These are phyloP conservation scores for Malthinus seriepunctatus DNA, from an alignment of 2,888 invertebrate genomes.

Conservation along the genomic window DNA sequence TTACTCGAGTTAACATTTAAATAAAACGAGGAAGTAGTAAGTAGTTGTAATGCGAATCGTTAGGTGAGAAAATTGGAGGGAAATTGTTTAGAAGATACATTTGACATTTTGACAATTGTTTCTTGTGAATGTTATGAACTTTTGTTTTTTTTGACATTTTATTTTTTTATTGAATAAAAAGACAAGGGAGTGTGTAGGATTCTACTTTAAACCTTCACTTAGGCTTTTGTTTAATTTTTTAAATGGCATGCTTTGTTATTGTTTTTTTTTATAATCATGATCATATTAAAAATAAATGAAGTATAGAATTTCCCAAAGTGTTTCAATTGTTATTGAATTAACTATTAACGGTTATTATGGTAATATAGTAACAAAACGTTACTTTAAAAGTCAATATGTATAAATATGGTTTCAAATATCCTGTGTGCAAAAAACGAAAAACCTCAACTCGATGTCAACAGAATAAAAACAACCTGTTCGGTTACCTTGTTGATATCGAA, in stretches of 20 bases:
- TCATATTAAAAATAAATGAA: neutral
- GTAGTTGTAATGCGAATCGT: too few relatives aligned
- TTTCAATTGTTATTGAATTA: neutral
- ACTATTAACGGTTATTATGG: slow-evolving; percentile 3
- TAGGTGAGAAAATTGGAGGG: too few relatives aligned
- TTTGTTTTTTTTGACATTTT: too few relatives aligned
- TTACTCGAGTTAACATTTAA: too few relatives aligned
- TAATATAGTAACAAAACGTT: neutral
- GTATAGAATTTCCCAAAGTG: neutral
- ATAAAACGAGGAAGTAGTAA: too few relatives aligned
- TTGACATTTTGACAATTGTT: too few relatives aligned
- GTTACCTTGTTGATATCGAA: slow-evolving; percentile 1
- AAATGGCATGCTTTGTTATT: neutral
- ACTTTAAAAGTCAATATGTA: neutral
- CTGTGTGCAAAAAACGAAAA: neutral
- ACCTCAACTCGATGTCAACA: slow-evolving; percentile 9
- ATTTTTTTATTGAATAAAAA: too few relatives aligned
- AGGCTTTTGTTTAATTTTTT: too few relatives aligned
- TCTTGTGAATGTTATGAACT: too few relatives aligned
- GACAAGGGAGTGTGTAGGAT: too few relatives aligned
- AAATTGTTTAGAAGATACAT: too few relatives aligned
- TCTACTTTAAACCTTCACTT: too few relatives aligned
- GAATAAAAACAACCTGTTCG: slow-evolving; percentile 26
- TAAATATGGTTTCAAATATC: slow-evolving; percentile 3
- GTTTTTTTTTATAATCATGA: neutral